phyloP scores from a whole-genome alignment of 2,888 invertebrate genomes.

The Volucella zonaria region DNA sequence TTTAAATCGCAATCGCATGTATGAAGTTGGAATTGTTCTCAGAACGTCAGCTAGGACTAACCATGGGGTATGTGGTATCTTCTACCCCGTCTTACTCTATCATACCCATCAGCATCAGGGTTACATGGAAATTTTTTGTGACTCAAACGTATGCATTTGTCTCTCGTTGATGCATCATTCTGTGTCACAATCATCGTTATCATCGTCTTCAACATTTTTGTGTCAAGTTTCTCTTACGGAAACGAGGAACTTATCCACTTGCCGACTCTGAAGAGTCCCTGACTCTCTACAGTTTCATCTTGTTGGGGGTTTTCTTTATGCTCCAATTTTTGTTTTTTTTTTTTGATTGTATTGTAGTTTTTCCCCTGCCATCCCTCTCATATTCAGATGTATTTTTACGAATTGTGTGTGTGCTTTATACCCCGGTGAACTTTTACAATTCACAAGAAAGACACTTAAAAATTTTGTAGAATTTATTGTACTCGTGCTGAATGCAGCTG shows the following conservation, averaged over 20 bases:
- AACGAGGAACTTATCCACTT: slow-evolving; percentile 67
- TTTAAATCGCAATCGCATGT: slow-evolving; percentile 18
- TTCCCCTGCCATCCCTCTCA: slow-evolving; percentile 13
- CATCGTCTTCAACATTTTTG: slow-evolving; percentile 38
- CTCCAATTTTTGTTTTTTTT: slow-evolving; percentile 24
- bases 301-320: slow-evolving; percentile 48
- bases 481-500: slow-evolving; percentile 10
- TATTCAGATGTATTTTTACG: slow-evolving; percentile 17
- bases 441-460: slow-evolving; percentile 53
- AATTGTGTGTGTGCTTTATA: slow-evolving; percentile 57
- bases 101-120: slow-evolving; percentile 53
- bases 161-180: slow-evolving; percentile 49
- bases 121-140: slow-evolving; percentile 63
- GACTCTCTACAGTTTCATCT: slow-evolving; percentile 44
- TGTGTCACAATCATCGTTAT: slow-evolving; percentile 61
- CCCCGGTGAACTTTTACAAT: slow-evolving; percentile 55
- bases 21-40: slow-evolving; percentile 17
- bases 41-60: neutral
- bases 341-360: neutral
- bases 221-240: slow-evolving; percentile 1
- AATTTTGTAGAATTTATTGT: slow-evolving; percentile 63
- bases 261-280: slow-evolving; percentile 44
- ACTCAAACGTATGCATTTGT: slow-evolving; percentile 66
- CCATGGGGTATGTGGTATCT: too few relatives aligned
- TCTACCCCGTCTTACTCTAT: slow-evolving; percentile 22